These are phyloP conservation scores for Celastrina argiolus DNA, from an alignment of 2,888 invertebrate genomes.

Conservation along the genomic window DNA sequence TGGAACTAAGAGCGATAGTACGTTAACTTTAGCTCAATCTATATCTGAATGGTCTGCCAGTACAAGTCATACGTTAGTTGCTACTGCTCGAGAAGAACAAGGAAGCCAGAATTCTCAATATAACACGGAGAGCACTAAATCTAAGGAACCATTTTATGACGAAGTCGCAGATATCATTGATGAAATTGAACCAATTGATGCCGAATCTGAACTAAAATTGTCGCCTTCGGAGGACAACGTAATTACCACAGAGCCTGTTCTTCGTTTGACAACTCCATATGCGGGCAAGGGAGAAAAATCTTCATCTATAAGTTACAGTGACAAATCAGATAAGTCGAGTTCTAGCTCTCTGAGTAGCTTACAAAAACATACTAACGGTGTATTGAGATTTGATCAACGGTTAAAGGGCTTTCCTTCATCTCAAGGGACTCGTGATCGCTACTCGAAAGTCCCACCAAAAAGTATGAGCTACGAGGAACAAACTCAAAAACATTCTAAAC, in stretches of 20 bases:
- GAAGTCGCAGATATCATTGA: constrained; percentile 4
- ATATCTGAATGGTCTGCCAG: constrained; percentile 91
- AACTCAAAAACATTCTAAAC: constrained; percentile 64
- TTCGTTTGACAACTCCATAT: constrained; percentile 55
- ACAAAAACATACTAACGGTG: constrained; percentile 65
- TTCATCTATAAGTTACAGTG: constrained; percentile 72
- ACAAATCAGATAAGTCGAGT: constrained; percentile 73
- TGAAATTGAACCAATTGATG: not conserved
- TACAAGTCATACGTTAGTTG: constrained; percentile 85
- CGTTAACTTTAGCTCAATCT: constrained; percentile 84
- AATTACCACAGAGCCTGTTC: constrained; percentile 51
- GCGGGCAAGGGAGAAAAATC: constrained; percentile 63
- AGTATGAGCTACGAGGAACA: constrained; percentile 71
- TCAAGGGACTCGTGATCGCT: constrained; percentile 55
- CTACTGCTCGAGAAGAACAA: constrained; percentile 75
- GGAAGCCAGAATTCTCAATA: constrained; percentile 28
- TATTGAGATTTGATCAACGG: constrained; percentile 60
- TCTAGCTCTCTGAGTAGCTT: constrained; percentile 72
- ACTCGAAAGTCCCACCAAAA: constrained; percentile 67
- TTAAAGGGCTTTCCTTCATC: constrained; percentile 50
- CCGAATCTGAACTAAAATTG: constrained; percentile 38
- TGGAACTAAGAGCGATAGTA: constrained; percentile 88
- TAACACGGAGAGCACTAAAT: constrained; percentile 9
- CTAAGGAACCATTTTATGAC: not conserved
- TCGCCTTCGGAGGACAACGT: constrained; percentile 45